phyloP scores from a whole-genome alignment of 1,140 invertebrate genomes.

The Lasioglossum baleicum region DNA sequence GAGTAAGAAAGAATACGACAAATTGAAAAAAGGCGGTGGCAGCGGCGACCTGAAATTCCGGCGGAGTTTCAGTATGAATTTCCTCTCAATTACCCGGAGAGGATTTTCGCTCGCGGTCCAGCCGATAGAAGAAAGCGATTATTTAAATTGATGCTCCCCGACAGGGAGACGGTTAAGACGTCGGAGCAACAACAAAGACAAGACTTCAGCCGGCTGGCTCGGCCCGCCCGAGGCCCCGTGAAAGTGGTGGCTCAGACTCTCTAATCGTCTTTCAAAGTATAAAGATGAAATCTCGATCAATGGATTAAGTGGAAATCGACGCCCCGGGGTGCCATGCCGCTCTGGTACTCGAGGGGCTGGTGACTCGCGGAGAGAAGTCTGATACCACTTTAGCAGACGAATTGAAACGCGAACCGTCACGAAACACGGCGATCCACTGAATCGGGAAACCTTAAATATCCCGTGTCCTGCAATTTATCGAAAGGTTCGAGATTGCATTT shows the following conservation, averaged over 20 bases:
- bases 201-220: neutral
- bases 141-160: conserved; percentile 41
- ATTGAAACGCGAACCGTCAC: neutral
- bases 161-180: conserved; percentile 15
- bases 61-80: neutral
- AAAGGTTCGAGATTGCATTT: too few relatives aligned
- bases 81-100: neutral
- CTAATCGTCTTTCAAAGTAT: conserved; percentile 47
- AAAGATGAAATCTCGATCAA: conserved; percentile 46
- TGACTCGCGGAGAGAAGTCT: neutral
- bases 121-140: conserved; percentile 18
- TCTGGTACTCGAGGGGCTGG: neutral
- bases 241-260: conserved; percentile 38
- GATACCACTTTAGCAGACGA: neutral
- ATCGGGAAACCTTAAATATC: too few relatives aligned
- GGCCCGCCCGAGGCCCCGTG: conserved; percentile 22
- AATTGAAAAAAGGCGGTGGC: too few relatives aligned
- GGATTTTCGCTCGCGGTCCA: neutral
- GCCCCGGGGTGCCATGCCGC: conserved; percentile 3
- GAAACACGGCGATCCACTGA: too few relatives aligned
- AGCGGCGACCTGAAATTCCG: too few relatives aligned
- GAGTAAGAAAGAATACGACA: too few relatives aligned
- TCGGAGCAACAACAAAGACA: conserved; percentile 31
- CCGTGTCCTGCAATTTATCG: too few relatives aligned
- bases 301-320: conserved; percentile 44